Percentiles rank a stretch among this genome's conserved stretches.
These are phyloP conservation scores for Yponomeuta sedellus DNA, from an alignment of 2,888 invertebrate species.

Conservation along the genomic window DNA sequence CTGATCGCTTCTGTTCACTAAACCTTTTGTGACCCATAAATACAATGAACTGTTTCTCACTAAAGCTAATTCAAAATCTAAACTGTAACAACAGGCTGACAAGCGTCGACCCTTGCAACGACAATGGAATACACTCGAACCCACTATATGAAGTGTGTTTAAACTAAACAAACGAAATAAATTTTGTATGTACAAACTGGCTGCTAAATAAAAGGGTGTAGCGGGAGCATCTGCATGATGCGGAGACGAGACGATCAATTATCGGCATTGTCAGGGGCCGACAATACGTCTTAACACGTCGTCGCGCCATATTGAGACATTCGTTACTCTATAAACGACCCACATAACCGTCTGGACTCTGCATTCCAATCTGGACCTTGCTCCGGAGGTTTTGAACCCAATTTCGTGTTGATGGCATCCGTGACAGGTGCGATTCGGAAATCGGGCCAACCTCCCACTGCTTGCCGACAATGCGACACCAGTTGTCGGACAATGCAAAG, in stretches of 20 bases:
- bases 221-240: slow-evolving; percentile 57
- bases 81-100: slow-evolving; percentile 15
- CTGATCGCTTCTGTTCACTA: neutral
- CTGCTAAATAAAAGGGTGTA: slow-evolving; percentile 48
- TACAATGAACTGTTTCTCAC: neutral
- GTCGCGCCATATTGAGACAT: slow-evolving; percentile 51
- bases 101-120: slow-evolving; percentile 35
- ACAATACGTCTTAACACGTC: slow-evolving; percentile 56
- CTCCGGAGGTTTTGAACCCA: slow-evolving; percentile 33
- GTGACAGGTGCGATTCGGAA: slow-evolving; percentile 66
- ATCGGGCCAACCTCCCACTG: slow-evolving; percentile 66
- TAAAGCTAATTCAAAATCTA: neutral
- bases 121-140: slow-evolving; percentile 50
- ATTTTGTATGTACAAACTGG: slow-evolving; percentile 37
- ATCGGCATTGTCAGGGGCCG: slow-evolving; percentile 54
- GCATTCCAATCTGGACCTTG: slow-evolving; percentile 32
- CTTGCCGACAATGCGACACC: slow-evolving; percentile 59
- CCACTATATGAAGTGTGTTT: slow-evolving; percentile 35
- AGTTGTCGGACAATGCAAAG: slow-evolving; percentile 33
- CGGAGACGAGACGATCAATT: slow-evolving; percentile 59
- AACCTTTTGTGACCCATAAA: neutral
- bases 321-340: slow-evolving; percentile 34
- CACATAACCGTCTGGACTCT: slow-evolving; percentile 27
- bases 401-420: slow-evolving; percentile 30
- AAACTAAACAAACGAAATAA: slow-evolving; percentile 45